Evolutionary conservation across 2,888 invertebrate species (phyloP), one percentile per base, ranked within the genome.

Genomic region (Galeopsomyia nigrocyanea): DNA sequence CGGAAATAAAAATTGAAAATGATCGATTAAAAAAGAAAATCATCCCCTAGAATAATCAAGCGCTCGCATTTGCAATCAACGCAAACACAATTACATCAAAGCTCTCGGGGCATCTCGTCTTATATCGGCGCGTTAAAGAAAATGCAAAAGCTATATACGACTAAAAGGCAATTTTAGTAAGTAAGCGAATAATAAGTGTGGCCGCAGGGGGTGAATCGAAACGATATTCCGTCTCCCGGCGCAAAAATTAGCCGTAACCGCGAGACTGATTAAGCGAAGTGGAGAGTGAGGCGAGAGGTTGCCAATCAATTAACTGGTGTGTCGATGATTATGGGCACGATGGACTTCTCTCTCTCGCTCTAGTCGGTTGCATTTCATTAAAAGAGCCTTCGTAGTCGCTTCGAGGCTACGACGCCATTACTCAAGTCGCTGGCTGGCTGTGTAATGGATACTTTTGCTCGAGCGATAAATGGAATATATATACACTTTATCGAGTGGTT

Each of bases 161-260:
- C 7, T 3, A 31, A 7, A 7, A 31, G 7, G 31, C 7, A 3
- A 31, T 5, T 39, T 39, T 39, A 7, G 53, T 68, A 68, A 72
- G 68, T 68, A 72, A 64, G 16, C 13, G 53, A 21, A 46, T 17
- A 26, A 7, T 21, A 22, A 2, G 21, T 7, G 21, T 14, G 13
- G 1, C 50, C 17, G 65, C 62, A 17, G 55, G 16, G 47, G 60
- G 55, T 64, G 31, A n/a, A n/a, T n/a, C n/a, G n/a, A n/a, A n/a
- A 73, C 51, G 51, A 51, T n/a, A 51, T 31, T 31, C 31, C 31
- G 3, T 31, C 7, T 66, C 58, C 10, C n/a, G n/a, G n/a, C n/a
- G 66, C 58, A 67, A 74, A 74, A 74, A 70, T 74, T 70, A 74
- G 62, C 66, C 21, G 56, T 50, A 63, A 56, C 51, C 68, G 14